Evolutionary conservation across 2,888 invertebrate species (phyloP), one percentile per base, ranked within the genome.

Genomic region (Nomada fabriciana): DNA sequence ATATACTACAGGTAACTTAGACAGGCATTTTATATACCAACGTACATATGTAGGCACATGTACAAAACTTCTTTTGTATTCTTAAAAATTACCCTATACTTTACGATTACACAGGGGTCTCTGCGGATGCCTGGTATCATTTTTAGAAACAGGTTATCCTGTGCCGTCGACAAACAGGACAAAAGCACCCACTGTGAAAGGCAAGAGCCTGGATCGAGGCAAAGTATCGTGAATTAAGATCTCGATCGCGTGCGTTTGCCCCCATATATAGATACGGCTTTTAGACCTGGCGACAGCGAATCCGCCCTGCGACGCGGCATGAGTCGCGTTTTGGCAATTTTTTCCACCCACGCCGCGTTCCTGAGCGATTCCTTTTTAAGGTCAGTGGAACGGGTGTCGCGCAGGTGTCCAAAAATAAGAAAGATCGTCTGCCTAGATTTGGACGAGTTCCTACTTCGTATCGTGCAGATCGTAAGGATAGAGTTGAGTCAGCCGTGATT

Each of bases 291-390:
- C 47, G 65, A 77, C 77, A 57, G 25, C 55, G 80, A 78, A 82
- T 84, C 80, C 59, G 47, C 64, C 61, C 53, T 61, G 69, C 60
- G 71, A 55, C 63, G 42, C 29, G 47, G 68, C 82, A 86, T 87
- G 80, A 86, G 87, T 42, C 52, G 75, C 42, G 61, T 82, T 84
- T 79, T 65, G 81, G 55, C 29, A 76, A 47, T 25, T 52, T 80
- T 68, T 57, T 53, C 79, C 63, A 57, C 87, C 86, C 75, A 87
- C 83, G 75, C 52, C 25, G 20, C 52, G 50, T 57, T 53, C 50
- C 36, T n/a, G 10, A 50, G 72, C 61, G 68, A 85, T 82, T 76
- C 83, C 87, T 87, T 87, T 87, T 86, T 86, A 87, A 74, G 86
- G 81, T 78, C 83, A 86, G 53, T 77, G 64, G 77, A 85, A 76